A percentile compares a stretch with the other conserved stretches of the same genome.
Conservation (phyloP, 1,140 invertebrate genomes). For the Drosophila chauvacae region DNA sequence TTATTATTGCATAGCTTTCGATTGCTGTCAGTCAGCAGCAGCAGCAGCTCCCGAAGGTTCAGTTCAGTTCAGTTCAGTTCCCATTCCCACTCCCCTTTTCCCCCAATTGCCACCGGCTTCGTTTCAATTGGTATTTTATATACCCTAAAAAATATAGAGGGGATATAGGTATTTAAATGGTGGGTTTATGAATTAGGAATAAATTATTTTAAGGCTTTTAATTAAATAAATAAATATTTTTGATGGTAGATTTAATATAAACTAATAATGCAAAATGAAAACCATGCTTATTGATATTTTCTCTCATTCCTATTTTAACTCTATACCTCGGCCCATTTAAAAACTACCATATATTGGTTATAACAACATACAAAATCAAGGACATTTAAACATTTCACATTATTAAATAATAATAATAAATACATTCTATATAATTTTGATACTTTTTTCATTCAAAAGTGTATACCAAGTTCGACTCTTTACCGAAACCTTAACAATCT, state of each 20-base stretch:
- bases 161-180: background rate
- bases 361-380: background rate
- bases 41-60: constrained; percentile 21
- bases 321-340: no score
- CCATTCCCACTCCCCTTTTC: constrained; percentile 9
- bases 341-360: no score
- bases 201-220: background rate
- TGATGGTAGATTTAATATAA: background rate
- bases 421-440: no score
- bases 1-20: constrained; percentile 67
- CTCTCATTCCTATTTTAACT: background rate
- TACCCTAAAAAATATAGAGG: constrained; percentile 2
- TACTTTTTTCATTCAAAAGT: background rate
- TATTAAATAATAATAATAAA: background rate
- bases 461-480: background rate
- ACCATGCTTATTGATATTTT: no score
- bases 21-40: constrained; percentile 38
- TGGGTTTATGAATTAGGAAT: background rate
- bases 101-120: constrained; percentile 66
- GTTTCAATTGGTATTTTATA: constrained; percentile 49
- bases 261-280: no score
- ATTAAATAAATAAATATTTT: background rate
- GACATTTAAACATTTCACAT: no score
- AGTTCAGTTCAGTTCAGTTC: constrained; percentile 4
- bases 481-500: constrained; percentile 1